Evolutionary conservation across 2,113 vertebrate genomes (phyloP), one percentile per base, ranked within the genome.

Genomic region (Erythrocercus mccallii): DNA sequence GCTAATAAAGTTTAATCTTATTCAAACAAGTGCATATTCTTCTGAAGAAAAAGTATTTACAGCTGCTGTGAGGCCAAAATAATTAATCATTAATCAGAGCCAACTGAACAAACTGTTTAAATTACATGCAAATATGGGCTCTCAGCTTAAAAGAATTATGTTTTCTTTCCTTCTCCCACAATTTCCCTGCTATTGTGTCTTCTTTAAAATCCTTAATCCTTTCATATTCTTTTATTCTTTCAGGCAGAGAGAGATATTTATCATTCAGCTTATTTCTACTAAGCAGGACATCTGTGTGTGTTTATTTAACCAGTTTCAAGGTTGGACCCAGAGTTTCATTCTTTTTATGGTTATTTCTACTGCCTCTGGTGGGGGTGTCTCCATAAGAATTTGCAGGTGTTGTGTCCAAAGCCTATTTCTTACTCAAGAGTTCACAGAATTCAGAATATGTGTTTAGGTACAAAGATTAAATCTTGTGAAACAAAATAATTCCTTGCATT

Each of bases 251-350:
- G 47, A 88, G 14, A 25, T 44, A 68, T 90, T 96, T 92, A 66
- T 90, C 35, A 74, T 83, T 91, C 62, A 54, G 33, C 24, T 83
- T 93, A 76, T 58, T 92, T 89, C 35, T 42, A 47, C 51, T 78
- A 58, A 88, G 47, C n/a, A 83, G 66, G 51, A 86, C 79, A 86
- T 77, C 68, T 73, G 30, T 92, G 71, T 8, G 22, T 93, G 76
- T 82, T 94, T 95, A 58, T 90, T 93, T 95, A 95, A 94, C 35
- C 45, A 86, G 50, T 64, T 80, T 80, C 48, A 82, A 85, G 57
- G 51, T 7, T 54, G 48, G 57, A 86, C 50, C 9, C 4, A 6
- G 35, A 86, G 27, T 80, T 93, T 73, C 50, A 38, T 74, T 82
- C 15, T 80, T 61, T 72, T 44, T 30, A 20, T 53, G 31, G 16